phyloP scores from a whole-genome alignment of 2,797 vertebrate genomes.

The Myotis daubentonii region DNA sequence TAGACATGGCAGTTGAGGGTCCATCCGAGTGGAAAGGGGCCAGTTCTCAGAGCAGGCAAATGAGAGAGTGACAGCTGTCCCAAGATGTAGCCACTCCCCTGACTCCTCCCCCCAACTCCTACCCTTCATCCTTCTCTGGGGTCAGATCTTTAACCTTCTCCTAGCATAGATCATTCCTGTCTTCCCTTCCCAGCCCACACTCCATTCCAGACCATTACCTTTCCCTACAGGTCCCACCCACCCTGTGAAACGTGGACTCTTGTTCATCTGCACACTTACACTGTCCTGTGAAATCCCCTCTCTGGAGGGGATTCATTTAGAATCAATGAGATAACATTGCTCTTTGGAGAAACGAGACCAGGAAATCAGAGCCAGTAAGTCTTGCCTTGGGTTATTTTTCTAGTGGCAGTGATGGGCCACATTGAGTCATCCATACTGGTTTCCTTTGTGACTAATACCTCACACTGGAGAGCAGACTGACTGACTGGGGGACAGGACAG shows the following conservation, averaged over 20 bases:
- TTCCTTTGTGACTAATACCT: background rate
- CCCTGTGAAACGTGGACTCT: background rate
- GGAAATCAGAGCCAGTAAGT: background rate
- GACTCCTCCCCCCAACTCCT: background rate
- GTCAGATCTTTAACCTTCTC: background rate
- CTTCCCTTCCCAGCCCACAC: background rate
- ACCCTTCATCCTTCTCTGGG: background rate
- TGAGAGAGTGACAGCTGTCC: background rate
- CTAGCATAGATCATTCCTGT: background rate
- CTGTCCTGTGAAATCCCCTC: conserved; percentile 4
- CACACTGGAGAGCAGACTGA: background rate
- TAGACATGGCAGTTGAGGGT: background rate
- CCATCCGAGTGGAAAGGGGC: background rate
- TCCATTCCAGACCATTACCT: background rate
- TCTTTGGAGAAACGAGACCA: conserved; percentile 17
- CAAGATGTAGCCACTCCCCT: background rate
- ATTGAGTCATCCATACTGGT: background rate
- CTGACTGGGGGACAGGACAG: background rate
- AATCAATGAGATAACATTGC: background rate
- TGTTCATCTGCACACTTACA: background rate
- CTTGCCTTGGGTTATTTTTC: conserved; percentile 46
- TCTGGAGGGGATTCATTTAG: conserved; percentile 7
- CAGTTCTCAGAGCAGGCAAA: background rate
- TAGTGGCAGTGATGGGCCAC: background rate
- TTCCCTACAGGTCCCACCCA: background rate